Percentiles rank a stretch among this genome's conserved stretches.
Conservation (phyloP, 2,888 invertebrate species). For the Ormyrus nitidulus region DNA sequence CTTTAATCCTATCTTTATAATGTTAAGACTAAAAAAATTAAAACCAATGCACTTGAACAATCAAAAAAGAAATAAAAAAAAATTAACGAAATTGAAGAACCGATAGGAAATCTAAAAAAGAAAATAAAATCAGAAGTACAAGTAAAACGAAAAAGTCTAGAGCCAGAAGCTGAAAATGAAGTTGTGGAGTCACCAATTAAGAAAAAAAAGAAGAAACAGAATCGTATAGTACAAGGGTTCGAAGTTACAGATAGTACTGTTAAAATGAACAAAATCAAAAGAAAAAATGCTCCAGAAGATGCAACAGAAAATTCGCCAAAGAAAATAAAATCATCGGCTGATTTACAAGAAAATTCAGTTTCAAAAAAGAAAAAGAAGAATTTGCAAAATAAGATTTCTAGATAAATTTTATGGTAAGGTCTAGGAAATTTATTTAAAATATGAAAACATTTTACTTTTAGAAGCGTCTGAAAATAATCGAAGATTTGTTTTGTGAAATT, state of each 20-base stretch:
- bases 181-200: background rate
- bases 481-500: background rate
- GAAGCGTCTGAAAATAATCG: no score
- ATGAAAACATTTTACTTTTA: no score
- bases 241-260: background rate
- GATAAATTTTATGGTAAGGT: conserved; percentile 21
- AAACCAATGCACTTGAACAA: conserved; percentile 47
- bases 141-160: conserved; percentile 60
- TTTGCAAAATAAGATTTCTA: conserved; percentile 52
- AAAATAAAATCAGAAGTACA: conserved; percentile 38
- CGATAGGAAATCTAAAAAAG: conserved; percentile 14
- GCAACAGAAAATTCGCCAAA: conserved; percentile 37
- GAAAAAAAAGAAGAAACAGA: conserved; percentile 27
- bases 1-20: conserved; percentile 1
- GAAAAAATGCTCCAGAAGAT: conserved; percentile 28
- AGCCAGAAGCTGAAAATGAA: conserved; percentile 22
- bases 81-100: background rate
- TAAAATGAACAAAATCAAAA: conserved; percentile 42
- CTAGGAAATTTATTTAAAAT: no score
- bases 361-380: conserved; percentile 60
- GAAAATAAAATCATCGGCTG: conserved; percentile 35
- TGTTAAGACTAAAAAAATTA: background rate
- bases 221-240: no score
- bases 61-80: conserved; percentile 40
- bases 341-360: conserved; percentile 19